Conservation (phyloP, 2,113 vertebrate genomes). For the Dipodomys ordii region DNA sequence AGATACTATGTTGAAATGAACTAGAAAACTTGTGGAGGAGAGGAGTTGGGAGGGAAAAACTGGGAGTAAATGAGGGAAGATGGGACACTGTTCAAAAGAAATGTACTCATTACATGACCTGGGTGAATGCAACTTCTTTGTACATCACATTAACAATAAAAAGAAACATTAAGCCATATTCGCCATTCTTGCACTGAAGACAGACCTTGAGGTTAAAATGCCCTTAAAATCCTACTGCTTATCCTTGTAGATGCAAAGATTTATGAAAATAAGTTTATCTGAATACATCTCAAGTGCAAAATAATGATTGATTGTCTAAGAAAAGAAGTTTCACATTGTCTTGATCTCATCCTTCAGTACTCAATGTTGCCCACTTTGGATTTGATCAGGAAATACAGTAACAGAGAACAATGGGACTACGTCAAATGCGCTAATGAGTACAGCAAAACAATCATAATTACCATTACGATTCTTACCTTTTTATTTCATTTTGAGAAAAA, state of each 20-base stretch:
- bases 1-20: too few species aligned
- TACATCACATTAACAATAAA: too few species aligned
- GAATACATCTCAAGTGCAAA: not conserved
- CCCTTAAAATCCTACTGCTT: not conserved
- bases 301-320: not conserved
- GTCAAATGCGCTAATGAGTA: not conserved
- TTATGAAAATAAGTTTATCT: not conserved
- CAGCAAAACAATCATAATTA: not conserved
- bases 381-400: slow-evolving; percentile 19
- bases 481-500: slow-evolving; percentile 10
- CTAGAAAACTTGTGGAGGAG: too few species aligned
- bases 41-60: too few species aligned
- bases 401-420: not conserved
- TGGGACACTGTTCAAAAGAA: too few species aligned
- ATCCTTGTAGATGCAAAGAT: not conserved
- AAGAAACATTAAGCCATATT: not conserved
- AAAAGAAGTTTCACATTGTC: not conserved
- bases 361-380: not conserved
- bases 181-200: not conserved
- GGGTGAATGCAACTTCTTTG: too few species aligned
- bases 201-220: not conserved
- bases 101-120: too few species aligned
- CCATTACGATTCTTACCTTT: not conserved
- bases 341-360: not conserved
- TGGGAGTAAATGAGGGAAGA: too few species aligned